Percentiles rank a stretch among this genome's conserved stretches.
phyloP scores from a whole-genome alignment of 2,797 vertebrate genomes.

The Discoglossus pictus region DNA sequence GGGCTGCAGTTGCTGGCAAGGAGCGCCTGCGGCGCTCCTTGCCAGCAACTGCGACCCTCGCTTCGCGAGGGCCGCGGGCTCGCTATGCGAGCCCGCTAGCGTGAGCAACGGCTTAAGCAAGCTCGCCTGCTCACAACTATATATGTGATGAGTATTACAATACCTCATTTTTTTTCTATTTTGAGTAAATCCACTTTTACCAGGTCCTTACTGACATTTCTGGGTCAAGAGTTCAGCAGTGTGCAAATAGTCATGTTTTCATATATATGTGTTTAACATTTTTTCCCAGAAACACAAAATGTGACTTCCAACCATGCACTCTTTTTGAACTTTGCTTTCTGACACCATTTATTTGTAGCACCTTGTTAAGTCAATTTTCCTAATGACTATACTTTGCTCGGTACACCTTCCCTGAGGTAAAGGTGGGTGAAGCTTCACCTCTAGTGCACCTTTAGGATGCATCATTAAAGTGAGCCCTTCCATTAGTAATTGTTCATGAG shows the following conservation, averaged over 20 bases:
- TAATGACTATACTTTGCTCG: conserved; percentile 32
- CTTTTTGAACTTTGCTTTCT: conserved; percentile 44
- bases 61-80: too few species aligned
- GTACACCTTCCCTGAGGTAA: conserved; percentile 36
- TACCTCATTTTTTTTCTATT: too few species aligned
- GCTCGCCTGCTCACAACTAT: too few species aligned
- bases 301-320: conserved; percentile 9
- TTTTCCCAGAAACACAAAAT: neutral
- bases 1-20: too few species aligned
- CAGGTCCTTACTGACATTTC: neutral
- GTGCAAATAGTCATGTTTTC: neutral
- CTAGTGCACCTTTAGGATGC: conserved; percentile 11
- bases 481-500: neutral
- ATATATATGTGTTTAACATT: conserved; percentile 1
- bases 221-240: neutral
- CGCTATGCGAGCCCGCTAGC: too few species aligned
- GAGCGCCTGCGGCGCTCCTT: too few species aligned
- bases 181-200: neutral
- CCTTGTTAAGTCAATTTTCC: conserved; percentile 28
- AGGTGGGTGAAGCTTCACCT: neutral
- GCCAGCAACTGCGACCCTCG: too few species aligned
- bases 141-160: too few species aligned
- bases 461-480: conserved; percentile 11
- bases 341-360: conserved; percentile 28
- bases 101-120: too few species aligned